phyloP scores from a whole-genome alignment of 2,113 vertebrate genomes.

The Dermatemys mawii region DNA sequence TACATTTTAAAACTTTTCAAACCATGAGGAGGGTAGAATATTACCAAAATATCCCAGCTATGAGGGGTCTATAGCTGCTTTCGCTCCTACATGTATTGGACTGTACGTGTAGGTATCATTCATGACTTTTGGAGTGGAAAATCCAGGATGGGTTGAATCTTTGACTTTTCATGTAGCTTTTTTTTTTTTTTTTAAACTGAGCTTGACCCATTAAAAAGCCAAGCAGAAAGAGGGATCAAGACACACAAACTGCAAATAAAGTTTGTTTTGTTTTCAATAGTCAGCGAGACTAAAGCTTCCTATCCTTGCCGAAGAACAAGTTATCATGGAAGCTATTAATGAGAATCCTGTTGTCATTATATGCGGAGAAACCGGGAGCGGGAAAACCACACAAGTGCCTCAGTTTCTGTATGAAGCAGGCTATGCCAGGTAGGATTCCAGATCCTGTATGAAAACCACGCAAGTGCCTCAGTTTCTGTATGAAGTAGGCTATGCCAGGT shows the following conservation, averaged over 20 bases:
- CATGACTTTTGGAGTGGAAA: background rate
- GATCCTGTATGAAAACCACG: no score
- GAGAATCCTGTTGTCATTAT: constrained; percentile 88
- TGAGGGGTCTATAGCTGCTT: background rate
- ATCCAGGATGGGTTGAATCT: background rate
- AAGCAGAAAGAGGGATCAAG: background rate
- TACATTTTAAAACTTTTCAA: fast-evolving
- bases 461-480: no score
- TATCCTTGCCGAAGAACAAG: constrained; percentile 92
- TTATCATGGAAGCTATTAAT: constrained; percentile 93
- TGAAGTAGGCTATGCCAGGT: no score
- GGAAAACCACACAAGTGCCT: constrained; percentile 97
- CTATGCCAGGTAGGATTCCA: constrained; percentile 87
- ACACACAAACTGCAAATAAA: background rate
- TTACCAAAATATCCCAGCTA: background rate
- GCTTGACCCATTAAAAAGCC: background rate
- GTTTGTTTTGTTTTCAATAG: constrained; percentile 62
- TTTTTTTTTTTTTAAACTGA: background rate
- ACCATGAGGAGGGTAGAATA: background rate
- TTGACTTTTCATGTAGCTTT: background rate
- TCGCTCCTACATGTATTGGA: background rate
- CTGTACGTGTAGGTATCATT: background rate
- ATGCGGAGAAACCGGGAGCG: constrained; percentile 95
- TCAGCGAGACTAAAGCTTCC: constrained; percentile 92
- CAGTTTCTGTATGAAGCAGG: constrained; percentile 98